A percentile compares a stretch with the other conserved stretches of the same genome.
Evolutionary conservation across 2,888 invertebrate genomes (phyloP).

Genomic region (Troglohyphantes excavatus): DNA sequence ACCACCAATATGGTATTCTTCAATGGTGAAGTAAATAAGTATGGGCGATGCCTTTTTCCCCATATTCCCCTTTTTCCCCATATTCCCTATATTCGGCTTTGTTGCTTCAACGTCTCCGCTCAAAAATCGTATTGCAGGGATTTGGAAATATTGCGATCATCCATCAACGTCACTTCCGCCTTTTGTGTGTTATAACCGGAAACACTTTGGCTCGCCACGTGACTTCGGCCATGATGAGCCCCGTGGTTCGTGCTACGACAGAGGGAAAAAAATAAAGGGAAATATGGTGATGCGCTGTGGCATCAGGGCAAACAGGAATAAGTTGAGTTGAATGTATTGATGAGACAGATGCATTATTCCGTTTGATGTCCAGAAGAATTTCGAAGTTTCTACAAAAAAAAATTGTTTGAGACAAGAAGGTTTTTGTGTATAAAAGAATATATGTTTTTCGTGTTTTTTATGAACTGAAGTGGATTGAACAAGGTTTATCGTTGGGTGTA

Average conservation of each 20-base stretch:
- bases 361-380: conserved; percentile 9
- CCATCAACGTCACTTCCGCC: conserved; percentile 64
- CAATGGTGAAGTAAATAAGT: conserved; percentile 30
- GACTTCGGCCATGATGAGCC: conserved; percentile 56
- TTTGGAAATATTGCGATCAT: conserved; percentile 58
- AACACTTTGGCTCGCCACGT: conserved; percentile 50
- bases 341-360: background rate
- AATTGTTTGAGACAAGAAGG: background rate
- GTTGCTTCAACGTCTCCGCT: background rate
- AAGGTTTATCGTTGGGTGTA: background rate
- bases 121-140: conserved; percentile 56
- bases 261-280: conserved; percentile 4
- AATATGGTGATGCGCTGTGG: conserved; percentile 7
- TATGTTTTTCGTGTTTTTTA: background rate
- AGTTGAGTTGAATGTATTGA: background rate
- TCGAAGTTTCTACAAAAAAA: background rate
- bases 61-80: background rate
- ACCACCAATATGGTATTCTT: conserved; percentile 10
- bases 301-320: conserved; percentile 30
- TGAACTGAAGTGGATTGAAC: background rate
- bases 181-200: conserved; percentile 53
- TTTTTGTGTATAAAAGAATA: background rate
- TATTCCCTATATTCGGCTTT: too few relatives aligned
- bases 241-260: conserved; percentile 29
- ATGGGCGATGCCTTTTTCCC: background rate